Evolutionary conservation across 2,888 invertebrate species (phyloP), one percentile per base, ranked within the genome.

Genomic region (Cephus rjabovi): DNA sequence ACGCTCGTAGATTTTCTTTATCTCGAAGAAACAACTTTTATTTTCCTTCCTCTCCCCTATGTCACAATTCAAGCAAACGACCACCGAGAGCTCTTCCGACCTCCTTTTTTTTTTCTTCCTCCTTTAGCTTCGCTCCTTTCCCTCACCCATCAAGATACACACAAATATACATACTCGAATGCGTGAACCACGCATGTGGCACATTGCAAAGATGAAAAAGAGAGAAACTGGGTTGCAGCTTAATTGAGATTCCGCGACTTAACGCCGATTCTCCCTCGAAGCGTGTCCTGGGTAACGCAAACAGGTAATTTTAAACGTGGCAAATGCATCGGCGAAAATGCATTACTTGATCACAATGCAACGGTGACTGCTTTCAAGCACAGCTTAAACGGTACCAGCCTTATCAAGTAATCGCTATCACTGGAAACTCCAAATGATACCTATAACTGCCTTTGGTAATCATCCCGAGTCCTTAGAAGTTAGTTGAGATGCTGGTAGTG

Each of bases 1-100:
- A 71, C 31, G 71, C 9, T 71, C 71, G 33, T 71, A 71, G 71
- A 71, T 71, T 71, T 71, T 31, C 15, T 71, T 71, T 71, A 71
- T 71, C 71, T 71, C 71, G 33, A 34, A 31, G 71, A 71, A 12
- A 34, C 31, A 34, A 71, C 11, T 34, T 56, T 71, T 71, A 71
- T 71, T 71, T 71, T 71, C n/a, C 71, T 71, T 71, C 56, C 56
- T 56, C 56, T 56, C 56, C 56, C 56, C 56, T 23, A 56, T 56
- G 23, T 56, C 56, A 56, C 23, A 56, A 23, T 23, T 56, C 56
- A 56, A 23, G 56, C 56, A 56, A 56, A 56, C 56, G 56, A 56
- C 56, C 56, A 23, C 56, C 56, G 12, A 35, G 56, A 56, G 9
- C 56, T 56, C 23, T 56, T 56, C 9, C 56, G 56, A 56, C 56